Conservation (phyloP, 2,888 invertebrate species). For the Hydraecia micacea region DNA sequence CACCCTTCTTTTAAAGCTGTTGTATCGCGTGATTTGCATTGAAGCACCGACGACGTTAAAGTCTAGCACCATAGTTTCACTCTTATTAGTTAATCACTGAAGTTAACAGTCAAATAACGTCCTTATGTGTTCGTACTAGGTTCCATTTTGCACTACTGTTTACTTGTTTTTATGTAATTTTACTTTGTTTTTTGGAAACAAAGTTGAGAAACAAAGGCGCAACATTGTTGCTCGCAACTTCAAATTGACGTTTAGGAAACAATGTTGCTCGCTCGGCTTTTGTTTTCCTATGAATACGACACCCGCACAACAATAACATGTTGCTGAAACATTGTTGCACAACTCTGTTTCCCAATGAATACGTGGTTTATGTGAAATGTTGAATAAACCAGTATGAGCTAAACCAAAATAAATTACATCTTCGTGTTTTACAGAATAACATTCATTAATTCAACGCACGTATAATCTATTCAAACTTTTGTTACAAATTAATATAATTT, state of each 20-base stretch:
- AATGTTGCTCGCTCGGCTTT: background rate
- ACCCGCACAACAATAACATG: background rate
- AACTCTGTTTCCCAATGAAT: background rate
- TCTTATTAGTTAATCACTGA: slow-evolving; percentile 19
- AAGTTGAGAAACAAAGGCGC: background rate
- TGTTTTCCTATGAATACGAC: background rate
- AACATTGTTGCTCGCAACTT: background rate
- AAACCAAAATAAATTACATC: background rate
- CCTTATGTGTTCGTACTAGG: background rate
- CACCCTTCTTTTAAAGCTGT: slow-evolving; percentile 69
- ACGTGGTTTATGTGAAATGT: background rate
- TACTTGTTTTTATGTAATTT: background rate
- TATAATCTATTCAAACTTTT: background rate
- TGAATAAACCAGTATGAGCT: background rate
- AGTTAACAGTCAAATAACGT: background rate
- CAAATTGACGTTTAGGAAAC: background rate
- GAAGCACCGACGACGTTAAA: slow-evolving; percentile 67
- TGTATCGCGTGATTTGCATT: slow-evolving; percentile 68
- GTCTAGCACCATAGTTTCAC: slow-evolving; percentile 66
- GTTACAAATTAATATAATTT: no score
- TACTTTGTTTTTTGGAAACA: background rate
- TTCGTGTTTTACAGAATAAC: background rate
- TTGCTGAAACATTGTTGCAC: background rate
- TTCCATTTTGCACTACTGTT: background rate
- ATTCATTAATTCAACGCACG: background rate